phyloP scores from a whole-genome alignment of 2,113 vertebrate species.

The Oenanthe melanoleuca region DNA sequence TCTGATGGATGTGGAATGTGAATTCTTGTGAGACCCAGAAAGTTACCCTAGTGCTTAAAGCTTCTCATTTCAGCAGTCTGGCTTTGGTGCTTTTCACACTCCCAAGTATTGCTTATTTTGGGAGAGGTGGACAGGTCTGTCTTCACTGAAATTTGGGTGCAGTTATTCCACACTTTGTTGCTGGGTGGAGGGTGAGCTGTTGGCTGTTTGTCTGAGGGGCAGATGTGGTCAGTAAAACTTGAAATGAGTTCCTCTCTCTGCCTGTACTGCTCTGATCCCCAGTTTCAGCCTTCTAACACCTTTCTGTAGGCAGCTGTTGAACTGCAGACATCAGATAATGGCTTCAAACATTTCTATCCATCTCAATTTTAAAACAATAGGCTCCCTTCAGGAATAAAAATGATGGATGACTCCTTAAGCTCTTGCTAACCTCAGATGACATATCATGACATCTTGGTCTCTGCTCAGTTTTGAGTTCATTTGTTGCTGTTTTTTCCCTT shows the following conservation, averaged over 20 bases:
- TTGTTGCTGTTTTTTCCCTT: background rate
- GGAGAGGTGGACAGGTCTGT: background rate
- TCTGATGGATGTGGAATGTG: background rate
- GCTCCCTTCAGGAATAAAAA: background rate
- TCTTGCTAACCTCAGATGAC: background rate
- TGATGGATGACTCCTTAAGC: background rate
- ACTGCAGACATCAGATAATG: background rate
- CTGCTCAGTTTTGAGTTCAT: background rate
- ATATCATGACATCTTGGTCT: background rate
- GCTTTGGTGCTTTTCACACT: background rate
- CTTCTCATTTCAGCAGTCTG: background rate
- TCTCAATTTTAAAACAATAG: background rate
- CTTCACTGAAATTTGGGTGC: background rate
- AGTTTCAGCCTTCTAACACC: background rate
- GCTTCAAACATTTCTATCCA: background rate
- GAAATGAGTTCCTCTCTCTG: background rate
- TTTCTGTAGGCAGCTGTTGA: background rate
- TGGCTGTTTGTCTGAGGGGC: background rate
- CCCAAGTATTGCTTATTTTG: fast-evolving
- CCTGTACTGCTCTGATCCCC: background rate
- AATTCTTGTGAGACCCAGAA: background rate
- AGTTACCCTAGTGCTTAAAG: background rate
- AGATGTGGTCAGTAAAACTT: background rate
- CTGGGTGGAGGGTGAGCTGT: background rate
- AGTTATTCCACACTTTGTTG: background rate